phyloP scores from a whole-genome alignment of 2,113 vertebrate species.

The Chinchilla lanigera region DNA sequence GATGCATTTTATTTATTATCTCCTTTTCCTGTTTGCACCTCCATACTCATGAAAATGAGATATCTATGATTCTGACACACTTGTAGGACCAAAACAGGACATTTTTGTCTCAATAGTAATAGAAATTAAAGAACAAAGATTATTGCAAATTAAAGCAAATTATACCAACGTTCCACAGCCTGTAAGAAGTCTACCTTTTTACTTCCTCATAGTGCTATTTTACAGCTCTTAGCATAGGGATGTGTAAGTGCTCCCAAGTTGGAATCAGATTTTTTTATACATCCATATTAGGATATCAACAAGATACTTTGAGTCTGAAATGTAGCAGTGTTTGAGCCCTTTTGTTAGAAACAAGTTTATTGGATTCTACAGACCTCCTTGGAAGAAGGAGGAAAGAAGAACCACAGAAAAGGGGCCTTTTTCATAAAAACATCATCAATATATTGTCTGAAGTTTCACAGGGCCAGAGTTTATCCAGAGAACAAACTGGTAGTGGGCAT shows the following conservation, averaged over 20 bases:
- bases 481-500: background rate
- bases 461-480: background rate
- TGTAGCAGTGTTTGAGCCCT: background rate
- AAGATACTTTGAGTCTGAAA: background rate
- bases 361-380: background rate
- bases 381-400: background rate
- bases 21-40: background rate
- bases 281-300: background rate
- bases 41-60: background rate
- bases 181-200: background rate
- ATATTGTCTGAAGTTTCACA: conserved; percentile 32
- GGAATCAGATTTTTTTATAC: conserved; percentile 9
- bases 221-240: background rate
- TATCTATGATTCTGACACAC: background rate
- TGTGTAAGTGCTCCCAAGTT: background rate
- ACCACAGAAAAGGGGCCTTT: background rate
- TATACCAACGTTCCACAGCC: background rate
- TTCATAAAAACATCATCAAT: conserved; percentile 18
- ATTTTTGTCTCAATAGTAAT: no score
- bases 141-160: no score
- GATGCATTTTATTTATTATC: background rate
- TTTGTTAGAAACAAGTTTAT: conserved; percentile 25
- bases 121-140: no score
- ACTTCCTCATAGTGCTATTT: background rate
- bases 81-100: background rate